Percentiles rank a stretch among this genome's conserved stretches.
These are phyloP conservation scores for Drosophila insularis DNA, from an alignment of 1,140 invertebrate genomes.

Conservation along the genomic window DNA sequence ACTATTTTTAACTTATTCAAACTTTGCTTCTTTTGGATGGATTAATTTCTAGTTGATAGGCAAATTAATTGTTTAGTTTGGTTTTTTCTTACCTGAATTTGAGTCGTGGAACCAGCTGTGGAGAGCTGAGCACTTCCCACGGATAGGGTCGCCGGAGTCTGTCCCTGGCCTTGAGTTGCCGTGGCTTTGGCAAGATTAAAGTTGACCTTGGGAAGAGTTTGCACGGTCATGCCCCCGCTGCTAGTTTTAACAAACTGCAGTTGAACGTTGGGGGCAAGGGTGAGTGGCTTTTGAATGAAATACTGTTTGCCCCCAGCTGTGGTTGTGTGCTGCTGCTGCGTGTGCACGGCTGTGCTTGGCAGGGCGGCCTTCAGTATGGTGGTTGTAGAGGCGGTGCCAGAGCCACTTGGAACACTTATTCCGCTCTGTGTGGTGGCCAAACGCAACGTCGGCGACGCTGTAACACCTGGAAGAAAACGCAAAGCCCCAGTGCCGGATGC, in stretches of 20 bases:
- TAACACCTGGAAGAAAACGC: slow-evolving; percentile 52
- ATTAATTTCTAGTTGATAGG: not conserved
- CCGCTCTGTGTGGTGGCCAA: slow-evolving; percentile 55
- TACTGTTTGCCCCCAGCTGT: slow-evolving; percentile 77
- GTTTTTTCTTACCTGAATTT: slow-evolving; percentile 74
- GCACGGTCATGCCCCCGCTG: slow-evolving; percentile 70
- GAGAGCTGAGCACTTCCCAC: slow-evolving; percentile 38
- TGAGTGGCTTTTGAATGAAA: slow-evolving; percentile 77
- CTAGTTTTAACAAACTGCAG: slow-evolving; percentile 80
- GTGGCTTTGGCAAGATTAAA: slow-evolving; percentile 72
- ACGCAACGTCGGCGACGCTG: slow-evolving; percentile 56
- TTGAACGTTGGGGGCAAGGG: slow-evolving; percentile 71
- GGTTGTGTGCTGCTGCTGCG: slow-evolving; percentile 29
- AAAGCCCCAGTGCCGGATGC: slow-evolving; percentile 33
- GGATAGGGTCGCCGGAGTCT: slow-evolving; percentile 31
- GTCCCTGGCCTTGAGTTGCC: slow-evolving; percentile 23
- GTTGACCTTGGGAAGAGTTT: slow-evolving; percentile 76
- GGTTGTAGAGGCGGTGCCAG: slow-evolving; percentile 25
- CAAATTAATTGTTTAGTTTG: not conserved
- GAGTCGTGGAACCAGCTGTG: slow-evolving; percentile 44
- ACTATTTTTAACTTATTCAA: too few relatives aligned
- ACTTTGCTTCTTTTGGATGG: too few relatives aligned
- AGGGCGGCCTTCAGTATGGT: slow-evolving; percentile 56
- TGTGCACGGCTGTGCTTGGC: slow-evolving; percentile 32
- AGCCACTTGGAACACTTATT: not conserved